Percentiles rank a stretch among this genome's conserved stretches.
Evolutionary conservation across 1,140 invertebrate genomes (phyloP).

Genomic region (Drosophila guanche): DNA sequence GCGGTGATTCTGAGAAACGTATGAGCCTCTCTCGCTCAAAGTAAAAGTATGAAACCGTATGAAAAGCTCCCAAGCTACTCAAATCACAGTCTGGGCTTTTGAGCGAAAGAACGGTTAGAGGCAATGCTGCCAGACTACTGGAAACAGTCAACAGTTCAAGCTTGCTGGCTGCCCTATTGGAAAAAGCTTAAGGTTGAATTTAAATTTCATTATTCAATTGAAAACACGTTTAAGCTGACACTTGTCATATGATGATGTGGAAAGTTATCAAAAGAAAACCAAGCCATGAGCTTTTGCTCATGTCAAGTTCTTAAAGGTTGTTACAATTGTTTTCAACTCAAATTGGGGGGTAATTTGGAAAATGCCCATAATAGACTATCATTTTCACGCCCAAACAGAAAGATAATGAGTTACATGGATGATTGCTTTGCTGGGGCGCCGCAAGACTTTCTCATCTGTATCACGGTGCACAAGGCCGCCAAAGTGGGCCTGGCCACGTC

Average conservation of each 20-base stretch:
- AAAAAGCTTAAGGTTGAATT: too few relatives aligned
- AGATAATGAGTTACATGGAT: constrained; percentile 49
- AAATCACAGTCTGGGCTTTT: too few relatives aligned
- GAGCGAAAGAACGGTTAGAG: too few relatives aligned
- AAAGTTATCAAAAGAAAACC: neutral
- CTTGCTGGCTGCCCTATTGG: too few relatives aligned
- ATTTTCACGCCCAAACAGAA: neutral
- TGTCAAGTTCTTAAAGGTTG: neutral
- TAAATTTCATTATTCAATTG: constrained; percentile 4
- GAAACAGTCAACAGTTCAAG: too few relatives aligned
- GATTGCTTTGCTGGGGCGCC: constrained; percentile 64
- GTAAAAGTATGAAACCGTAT: too few relatives aligned
- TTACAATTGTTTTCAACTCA: constrained; percentile 22
- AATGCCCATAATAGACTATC: constrained; percentile 5
- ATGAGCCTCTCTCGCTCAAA: too few relatives aligned
- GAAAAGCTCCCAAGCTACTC: too few relatives aligned
- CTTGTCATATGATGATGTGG: neutral
- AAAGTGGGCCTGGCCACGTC: constrained; percentile 77
- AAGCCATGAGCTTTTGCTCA: constrained; percentile 44
- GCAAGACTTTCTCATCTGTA: constrained; percentile 78
- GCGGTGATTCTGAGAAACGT: too few relatives aligned
- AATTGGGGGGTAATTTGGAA: constrained; percentile 5
- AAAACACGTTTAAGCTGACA: neutral
- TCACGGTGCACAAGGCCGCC: constrained; percentile 76
- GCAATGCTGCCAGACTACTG: too few relatives aligned